Percentiles rank a stretch among this genome's conserved stretches.
phyloP scores from a whole-genome alignment of 2,888 invertebrate genomes.

The Diarsia dahlii region DNA sequence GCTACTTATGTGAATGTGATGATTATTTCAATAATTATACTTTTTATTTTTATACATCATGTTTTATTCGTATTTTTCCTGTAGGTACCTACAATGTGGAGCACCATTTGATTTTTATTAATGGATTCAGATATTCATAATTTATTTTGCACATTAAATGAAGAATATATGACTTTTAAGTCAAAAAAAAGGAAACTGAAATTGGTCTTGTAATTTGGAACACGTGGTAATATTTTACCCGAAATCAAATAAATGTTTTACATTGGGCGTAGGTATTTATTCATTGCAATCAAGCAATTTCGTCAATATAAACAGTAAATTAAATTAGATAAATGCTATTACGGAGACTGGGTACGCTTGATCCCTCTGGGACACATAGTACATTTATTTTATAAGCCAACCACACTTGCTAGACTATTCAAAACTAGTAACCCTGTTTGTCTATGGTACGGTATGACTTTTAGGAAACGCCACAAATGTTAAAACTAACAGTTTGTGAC shows the following conservation, averaged over 20 bases:
- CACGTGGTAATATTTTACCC: not conserved
- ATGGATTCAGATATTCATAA: not conserved
- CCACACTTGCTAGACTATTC: no score
- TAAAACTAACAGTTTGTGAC: no score
- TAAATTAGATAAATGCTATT: slow-evolving; percentile 33
- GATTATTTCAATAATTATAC: slow-evolving; percentile 48
- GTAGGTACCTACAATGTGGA: slow-evolving; percentile 20
- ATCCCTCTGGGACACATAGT: no score
- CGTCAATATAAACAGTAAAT: slow-evolving; percentile 17
- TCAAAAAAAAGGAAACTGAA: not conserved
- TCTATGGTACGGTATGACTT: no score
- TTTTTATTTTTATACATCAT: slow-evolving; percentile 54
- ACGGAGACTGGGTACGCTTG: no score
- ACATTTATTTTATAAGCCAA: no score
- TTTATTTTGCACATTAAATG: not conserved
- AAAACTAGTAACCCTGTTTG: no score
- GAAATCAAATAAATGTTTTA: not conserved
- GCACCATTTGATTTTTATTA: slow-evolving; percentile 41
- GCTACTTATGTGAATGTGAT: slow-evolving; percentile 39
- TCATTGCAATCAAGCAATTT: slow-evolving; percentile 10
- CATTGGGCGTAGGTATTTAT: not conserved
- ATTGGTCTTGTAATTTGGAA: not conserved
- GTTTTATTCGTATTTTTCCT: slow-evolving; percentile 54
- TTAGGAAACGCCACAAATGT: no score
- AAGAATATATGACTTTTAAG: not conserved